Evolutionary conservation across 2,797 vertebrate species (phyloP), one percentile per base, ranked within the genome.

Genomic region (Anabacerthia variegaticeps): DNA sequence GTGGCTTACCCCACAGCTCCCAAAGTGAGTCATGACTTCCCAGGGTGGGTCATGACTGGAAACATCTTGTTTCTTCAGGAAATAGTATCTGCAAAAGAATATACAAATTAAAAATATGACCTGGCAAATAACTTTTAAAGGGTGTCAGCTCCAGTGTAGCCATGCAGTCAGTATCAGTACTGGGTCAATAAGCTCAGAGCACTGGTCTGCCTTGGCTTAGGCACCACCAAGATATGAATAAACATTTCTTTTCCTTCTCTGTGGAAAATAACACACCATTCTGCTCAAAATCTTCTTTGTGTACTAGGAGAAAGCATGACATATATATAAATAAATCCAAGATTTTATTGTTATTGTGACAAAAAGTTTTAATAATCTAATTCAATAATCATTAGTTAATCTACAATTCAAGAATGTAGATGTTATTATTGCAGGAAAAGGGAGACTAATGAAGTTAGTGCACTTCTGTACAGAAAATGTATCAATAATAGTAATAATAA

Each of bases 121-220:
- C 10, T 12, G 12, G 7, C 3, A 69, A 80, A 30, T 28, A 0
- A 1, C 10, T 83, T 85, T 59, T 59, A 55, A 51, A 55, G 36
- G 39, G 7, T 61, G 36, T 10, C 26, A 44, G 37, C 39, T 91
- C 7, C 27, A 14, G 15, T 1, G 4, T 12, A 81, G 54, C 41
- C 32, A 34, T 20, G 73, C 37, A 72, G 34, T 14, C 26, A 59
- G 43, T 17, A 27, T 41, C 2, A 18, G 39, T 27, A 39, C 32
- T 15, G 46, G 4, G 13, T 17, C 39, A 81, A 18, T 1, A 2
- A 41, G 30, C 62, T 62, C 4, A 3, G 43, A 43, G 4, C 0
- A 0, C 9, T 66, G 27, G 10, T 36, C 58, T 79, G 22, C 56
- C 51, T 67, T 43, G 21, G 48, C 17, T 86, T 32, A 63, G 56